Evolutionary conservation across 1,140 invertebrate genomes (phyloP), one percentile per base, ranked within the genome.

Genomic region (Cherax quadricarinatus): DNA sequence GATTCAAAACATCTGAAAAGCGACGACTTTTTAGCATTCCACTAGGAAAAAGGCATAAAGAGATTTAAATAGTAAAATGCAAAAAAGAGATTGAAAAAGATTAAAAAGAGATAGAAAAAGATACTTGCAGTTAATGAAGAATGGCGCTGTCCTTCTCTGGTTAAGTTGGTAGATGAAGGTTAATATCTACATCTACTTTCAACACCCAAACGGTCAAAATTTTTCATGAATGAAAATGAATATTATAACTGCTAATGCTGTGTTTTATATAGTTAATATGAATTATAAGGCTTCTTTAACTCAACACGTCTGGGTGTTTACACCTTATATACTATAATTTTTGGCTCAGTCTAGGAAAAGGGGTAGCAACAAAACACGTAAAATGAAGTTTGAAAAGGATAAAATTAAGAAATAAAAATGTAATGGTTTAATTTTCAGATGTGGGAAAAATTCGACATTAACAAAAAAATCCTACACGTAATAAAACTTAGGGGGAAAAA

Each of bases 131-230:
- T 86, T 87, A 30, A 48, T 70, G 51, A 80, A 16, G 75, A 86
- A 51, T 24, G 75, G 49, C 62, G 73, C 4, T 60, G 81, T 81
- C 49, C 84, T 51, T 80, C 79, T 21, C 41, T 81, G 78, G 83
- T 81, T 80, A 73, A 66, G 83, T 62, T 87, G 84, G 90, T 80
- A 91, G 90, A 91, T 80, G 89, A 66, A 57, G 70, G 62, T 86
- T 91, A 81, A 91, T 91, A 49, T 86, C 84, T 91, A 86, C 53
- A 41, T 48, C 90, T 91, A 91, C 90, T 66, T 7, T 81, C 41
- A 91, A 91, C 90, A 91, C 90, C 90, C 90, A 91, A 86, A 91
- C 85, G 90, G 75, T 91, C 85, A 87, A 53, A 60, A 53, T 12
- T 62, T 80, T 3, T 41, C n/a, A 75, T 75, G 70, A 24, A 75